Percentiles rank a stretch among this genome's conserved stretches.
Evolutionary conservation across 2,113 vertebrate genomes (phyloP).

Genomic region (Callopanchax toddi): DNA sequence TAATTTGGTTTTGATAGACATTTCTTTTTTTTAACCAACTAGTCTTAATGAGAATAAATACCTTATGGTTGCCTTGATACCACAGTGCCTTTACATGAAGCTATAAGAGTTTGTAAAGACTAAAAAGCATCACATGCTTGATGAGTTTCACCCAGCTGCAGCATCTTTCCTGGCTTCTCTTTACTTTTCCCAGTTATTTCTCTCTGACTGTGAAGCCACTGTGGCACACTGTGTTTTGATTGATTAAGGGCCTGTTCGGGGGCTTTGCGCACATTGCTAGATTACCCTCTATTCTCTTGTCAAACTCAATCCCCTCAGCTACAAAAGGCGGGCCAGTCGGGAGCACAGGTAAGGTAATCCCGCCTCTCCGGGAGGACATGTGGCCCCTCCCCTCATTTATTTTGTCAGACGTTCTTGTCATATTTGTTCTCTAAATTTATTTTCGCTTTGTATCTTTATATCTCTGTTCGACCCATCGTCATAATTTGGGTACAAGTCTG

Average conservation of each 20-base stretch:
- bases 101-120: conserved; percentile 28
- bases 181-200: neutral
- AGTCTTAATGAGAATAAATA: conserved; percentile 19
- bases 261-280: conserved; percentile 77
- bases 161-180: conserved; percentile 23
- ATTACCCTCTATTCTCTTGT: conserved; percentile 83
- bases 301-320: conserved; percentile 83
- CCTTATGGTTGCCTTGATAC: conserved; percentile 23
- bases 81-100: conserved; percentile 56
- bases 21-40: conserved; percentile 45
- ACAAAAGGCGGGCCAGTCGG: conserved; percentile 84
- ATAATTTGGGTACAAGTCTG: conserved; percentile 65
- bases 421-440: conserved; percentile 52
- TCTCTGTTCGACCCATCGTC: conserved; percentile 71
- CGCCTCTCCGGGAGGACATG: conserved; percentile 61
- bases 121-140: conserved; percentile 6
- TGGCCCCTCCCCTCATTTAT: conserved; percentile 63
- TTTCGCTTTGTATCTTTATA: conserved; percentile 56
- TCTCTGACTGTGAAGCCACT: conserved; percentile 66
- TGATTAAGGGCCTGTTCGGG: conserved; percentile 65
- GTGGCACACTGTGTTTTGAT: conserved; percentile 66
- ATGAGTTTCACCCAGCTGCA: conserved; percentile 36
- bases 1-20: conserved; percentile 71
- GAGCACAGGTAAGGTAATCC: conserved; percentile 82
- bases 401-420: conserved; percentile 53